Percentiles rank a stretch among this genome's conserved stretches.
These are phyloP conservation scores for Vulpes vulpes DNA, from an alignment of 2,113 vertebrate species.

Conservation along the genomic window DNA sequence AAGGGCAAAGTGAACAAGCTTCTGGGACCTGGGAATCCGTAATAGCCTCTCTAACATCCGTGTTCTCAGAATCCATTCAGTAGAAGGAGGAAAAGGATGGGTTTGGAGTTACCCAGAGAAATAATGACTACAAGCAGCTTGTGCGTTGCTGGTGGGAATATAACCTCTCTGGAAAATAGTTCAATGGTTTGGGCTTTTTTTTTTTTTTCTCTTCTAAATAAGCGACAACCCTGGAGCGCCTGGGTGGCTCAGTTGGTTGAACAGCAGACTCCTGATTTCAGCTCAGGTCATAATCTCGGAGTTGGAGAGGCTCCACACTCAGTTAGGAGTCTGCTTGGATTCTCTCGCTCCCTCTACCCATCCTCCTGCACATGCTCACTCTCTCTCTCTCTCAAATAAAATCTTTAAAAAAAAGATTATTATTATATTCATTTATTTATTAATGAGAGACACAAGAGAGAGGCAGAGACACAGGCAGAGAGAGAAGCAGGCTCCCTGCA, in stretches of 20 bases:
- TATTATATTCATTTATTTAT: no score
- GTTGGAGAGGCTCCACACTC: no score
- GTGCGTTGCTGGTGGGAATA: not conserved
- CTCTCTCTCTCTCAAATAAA: no score
- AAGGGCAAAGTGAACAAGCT: not conserved
- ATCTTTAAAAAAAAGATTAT: no score
- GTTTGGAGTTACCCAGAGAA: not conserved
- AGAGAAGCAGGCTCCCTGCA: no score
- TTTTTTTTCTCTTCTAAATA: not conserved
- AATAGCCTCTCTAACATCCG: not conserved
- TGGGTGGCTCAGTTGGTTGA: not conserved
- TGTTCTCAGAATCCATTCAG: not conserved
- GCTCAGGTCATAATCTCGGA: not conserved
- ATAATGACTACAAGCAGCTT: not conserved
- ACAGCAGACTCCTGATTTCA: not conserved
- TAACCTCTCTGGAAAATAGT: not conserved
- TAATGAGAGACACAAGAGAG: no score
- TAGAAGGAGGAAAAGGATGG: not conserved
- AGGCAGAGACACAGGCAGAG: no score
- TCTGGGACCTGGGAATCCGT: not conserved
- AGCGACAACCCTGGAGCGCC: not conserved
- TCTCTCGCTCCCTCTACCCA: no score
- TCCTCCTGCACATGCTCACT: no score
- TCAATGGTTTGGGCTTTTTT: not conserved
- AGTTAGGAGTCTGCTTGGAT: no score